These are phyloP conservation scores for Macrophya alboannulata DNA, from an alignment of 2,888 invertebrate genomes.

Conservation along the genomic window DNA sequence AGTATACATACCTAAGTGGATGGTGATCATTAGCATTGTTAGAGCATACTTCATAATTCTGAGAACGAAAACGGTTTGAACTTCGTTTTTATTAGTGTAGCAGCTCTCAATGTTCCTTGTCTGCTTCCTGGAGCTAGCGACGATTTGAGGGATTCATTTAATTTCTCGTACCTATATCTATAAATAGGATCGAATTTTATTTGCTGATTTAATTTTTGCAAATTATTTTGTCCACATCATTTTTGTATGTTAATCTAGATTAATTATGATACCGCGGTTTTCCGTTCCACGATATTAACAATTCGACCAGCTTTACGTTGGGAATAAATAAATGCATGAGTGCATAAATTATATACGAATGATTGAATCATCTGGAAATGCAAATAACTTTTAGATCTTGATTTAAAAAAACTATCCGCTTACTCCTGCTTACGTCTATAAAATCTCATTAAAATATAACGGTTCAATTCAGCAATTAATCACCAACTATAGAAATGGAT, in stretches of 20 bases:
- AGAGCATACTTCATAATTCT: conserved; percentile 42
- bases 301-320: background rate
- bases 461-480: background rate
- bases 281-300: background rate
- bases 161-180: background rate
- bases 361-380: conserved; percentile 1
- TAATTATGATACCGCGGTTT: background rate
- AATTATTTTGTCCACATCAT: background rate
- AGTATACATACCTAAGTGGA: conserved; percentile 27
- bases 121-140: conserved; percentile 10
- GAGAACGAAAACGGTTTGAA: conserved; percentile 3
- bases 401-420: background rate
- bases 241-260: background rate
- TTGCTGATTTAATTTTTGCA: background rate
- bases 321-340: background rate
- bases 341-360: background rate
- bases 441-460: conserved; percentile 40
- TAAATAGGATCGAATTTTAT: background rate
- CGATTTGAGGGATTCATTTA: background rate
- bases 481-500: background rate
- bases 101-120: conserved; percentile 3
- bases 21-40: conserved; percentile 46
- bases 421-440: conserved; percentile 14
- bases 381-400: background rate
- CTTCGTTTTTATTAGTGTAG: conserved; percentile 23